Evolutionary conservation across 30 jellyfish, hydroid and myxozoan genomes (phyloP).

Genomic region (Aurelia sp.): DNA sequence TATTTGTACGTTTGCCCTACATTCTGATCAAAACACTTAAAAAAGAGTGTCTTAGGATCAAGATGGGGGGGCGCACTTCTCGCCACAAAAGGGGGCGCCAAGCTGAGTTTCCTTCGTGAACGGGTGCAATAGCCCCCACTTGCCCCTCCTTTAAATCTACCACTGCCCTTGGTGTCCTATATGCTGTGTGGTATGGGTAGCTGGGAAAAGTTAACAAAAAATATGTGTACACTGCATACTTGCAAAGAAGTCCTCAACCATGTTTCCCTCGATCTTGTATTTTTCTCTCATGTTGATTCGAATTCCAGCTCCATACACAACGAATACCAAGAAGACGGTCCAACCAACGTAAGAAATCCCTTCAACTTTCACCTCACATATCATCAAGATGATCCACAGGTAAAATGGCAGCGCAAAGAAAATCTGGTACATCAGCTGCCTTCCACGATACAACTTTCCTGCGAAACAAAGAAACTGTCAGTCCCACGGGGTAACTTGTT

Average conservation of each 20-base stretch:
- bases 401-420: constrained; percentile 64
- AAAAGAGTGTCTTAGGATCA: too few species aligned
- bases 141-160: too few species aligned
- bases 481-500: too few species aligned
- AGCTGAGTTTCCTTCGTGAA: too few species aligned
- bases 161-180: too few species aligned
- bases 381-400: constrained; percentile 83
- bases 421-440: constrained; percentile 41
- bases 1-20: too few species aligned
- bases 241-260: constrained; percentile 90
- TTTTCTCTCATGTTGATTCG: constrained; percentile 80
- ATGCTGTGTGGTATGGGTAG: too few species aligned
- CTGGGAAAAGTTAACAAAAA: too few species aligned
- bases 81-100: too few species aligned
- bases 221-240: neutral
- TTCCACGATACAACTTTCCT: constrained; percentile 39
- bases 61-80: too few species aligned
- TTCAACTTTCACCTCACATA: constrained; percentile 61
- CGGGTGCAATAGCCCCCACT: too few species aligned
- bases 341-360: constrained; percentile 86
- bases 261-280: constrained; percentile 84
- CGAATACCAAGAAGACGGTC: constrained; percentile 74
- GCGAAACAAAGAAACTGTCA: neutral
- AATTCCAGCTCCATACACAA: constrained; percentile 80
- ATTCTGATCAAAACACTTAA: too few species aligned